These are phyloP conservation scores for Euplexia lucipara DNA, from an alignment of 2,888 invertebrate species.

Conservation along the genomic window DNA sequence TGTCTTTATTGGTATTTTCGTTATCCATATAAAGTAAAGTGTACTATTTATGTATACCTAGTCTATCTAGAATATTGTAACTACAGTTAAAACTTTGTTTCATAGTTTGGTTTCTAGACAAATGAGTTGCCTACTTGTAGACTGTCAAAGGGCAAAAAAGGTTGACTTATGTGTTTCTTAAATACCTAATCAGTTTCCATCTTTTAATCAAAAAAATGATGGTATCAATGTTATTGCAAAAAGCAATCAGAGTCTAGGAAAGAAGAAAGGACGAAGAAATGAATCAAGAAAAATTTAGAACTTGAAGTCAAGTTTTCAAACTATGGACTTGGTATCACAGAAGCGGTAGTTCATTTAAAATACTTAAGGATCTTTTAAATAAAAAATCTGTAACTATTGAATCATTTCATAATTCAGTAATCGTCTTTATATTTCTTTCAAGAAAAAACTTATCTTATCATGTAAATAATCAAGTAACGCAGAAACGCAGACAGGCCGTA, in stretches of 20 bases:
- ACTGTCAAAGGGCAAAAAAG: background rate
- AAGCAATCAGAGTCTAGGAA: background rate
- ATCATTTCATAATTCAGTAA: background rate
- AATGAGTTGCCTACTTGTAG: background rate
- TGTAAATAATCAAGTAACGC: constrained; percentile 1
- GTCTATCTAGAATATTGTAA: no score
- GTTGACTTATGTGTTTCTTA: background rate
- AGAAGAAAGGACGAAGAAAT: no score
- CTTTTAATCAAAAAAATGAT: background rate
- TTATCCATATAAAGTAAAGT: no score
- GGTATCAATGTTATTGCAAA: background rate
- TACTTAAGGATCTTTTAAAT: no score
- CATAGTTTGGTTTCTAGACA: background rate
- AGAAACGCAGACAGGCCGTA: background rate
- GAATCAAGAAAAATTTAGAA: background rate
- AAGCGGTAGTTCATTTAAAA: background rate
- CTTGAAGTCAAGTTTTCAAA: background rate
- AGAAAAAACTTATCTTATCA: constrained; percentile 21
- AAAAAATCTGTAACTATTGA: constrained; percentile 6
- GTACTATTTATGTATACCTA: background rate
- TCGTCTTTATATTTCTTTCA: constrained; percentile 1
- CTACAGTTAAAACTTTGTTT: background rate
- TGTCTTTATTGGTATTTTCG: background rate
- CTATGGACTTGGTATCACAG: background rate
- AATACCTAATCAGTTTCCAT: background rate